Percentiles rank a stretch among this genome's conserved stretches.
Conservation (phyloP, 2,888 invertebrate genomes). For the Amphipyra berbera region DNA sequence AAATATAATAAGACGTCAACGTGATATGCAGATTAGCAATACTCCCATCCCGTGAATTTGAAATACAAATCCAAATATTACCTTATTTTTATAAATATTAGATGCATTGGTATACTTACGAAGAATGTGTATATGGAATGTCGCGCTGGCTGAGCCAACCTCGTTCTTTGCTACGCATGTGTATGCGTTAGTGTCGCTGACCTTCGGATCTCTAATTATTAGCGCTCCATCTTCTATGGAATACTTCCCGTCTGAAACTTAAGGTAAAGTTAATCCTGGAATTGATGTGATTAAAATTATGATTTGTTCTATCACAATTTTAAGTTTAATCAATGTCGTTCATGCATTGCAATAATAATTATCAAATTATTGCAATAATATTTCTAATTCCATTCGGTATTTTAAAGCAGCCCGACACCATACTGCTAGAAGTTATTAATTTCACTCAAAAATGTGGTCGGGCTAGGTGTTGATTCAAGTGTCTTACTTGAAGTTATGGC, state of each 20-base stretch:
- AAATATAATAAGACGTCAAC: not conserved
- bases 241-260: conserved; percentile 13
- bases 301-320: not conserved
- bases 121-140: conserved; percentile 3
- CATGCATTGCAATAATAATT: too few relatives aligned
- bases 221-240: conserved; percentile 4
- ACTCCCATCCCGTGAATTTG: not conserved
- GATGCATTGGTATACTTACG: conserved; percentile 6
- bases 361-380: too few relatives aligned
- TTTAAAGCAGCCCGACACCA: too few relatives aligned
- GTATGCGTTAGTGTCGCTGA: conserved; percentile 8
- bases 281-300: not conserved
- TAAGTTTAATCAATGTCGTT: too few relatives aligned
- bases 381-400: too few relatives aligned
- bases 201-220: not conserved
- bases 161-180: conserved; percentile 5
- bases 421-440: too few relatives aligned
- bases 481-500: conserved; percentile 9
- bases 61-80: too few relatives aligned
- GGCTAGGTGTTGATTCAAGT: not conserved
- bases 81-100: not conserved
- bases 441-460: not conserved
- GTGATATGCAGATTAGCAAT: too few relatives aligned
- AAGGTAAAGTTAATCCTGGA: not conserved
- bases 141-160: conserved; percentile 1